phyloP scores from a whole-genome alignment of 2,113 vertebrate genomes.

The Corythornis vintsioides region DNA sequence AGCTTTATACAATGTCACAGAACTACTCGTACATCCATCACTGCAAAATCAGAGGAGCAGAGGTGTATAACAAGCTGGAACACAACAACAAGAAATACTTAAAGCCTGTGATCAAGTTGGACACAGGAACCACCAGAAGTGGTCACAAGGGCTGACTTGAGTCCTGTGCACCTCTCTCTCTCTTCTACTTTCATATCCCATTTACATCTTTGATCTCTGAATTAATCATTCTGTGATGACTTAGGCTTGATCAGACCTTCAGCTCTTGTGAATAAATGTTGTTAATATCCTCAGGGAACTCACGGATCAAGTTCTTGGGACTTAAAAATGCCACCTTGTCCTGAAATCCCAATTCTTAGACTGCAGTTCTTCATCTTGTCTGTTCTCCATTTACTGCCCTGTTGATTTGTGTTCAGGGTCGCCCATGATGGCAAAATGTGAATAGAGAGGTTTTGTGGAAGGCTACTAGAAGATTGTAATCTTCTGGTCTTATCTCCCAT shows the following conservation, averaged over 20 bases:
- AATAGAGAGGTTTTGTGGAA: slow-evolving; percentile 20
- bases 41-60: not conserved
- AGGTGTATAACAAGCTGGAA: not conserved
- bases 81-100: not conserved
- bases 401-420: not conserved
- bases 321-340: not conserved
- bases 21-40: not conserved
- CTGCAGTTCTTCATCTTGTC: not conserved
- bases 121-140: not conserved
- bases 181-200: not conserved
- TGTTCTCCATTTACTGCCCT: not conserved
- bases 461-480: slow-evolving; percentile 39
- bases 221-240: not conserved
- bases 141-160: not conserved
- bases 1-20: slow-evolving; percentile 14
- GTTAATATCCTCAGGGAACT: not conserved
- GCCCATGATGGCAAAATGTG: not conserved
- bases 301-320: not conserved
- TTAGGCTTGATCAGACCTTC: not conserved
- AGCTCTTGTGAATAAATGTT: not conserved
- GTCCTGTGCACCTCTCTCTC: not conserved
- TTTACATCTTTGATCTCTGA: not conserved
- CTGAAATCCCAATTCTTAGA: not conserved
- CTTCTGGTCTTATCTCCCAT: slow-evolving; percentile 52
- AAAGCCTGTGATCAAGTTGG: not conserved